These are phyloP conservation scores for Cynaeus angustus DNA, from an alignment of 2,888 invertebrate species.

Conservation along the genomic window DNA sequence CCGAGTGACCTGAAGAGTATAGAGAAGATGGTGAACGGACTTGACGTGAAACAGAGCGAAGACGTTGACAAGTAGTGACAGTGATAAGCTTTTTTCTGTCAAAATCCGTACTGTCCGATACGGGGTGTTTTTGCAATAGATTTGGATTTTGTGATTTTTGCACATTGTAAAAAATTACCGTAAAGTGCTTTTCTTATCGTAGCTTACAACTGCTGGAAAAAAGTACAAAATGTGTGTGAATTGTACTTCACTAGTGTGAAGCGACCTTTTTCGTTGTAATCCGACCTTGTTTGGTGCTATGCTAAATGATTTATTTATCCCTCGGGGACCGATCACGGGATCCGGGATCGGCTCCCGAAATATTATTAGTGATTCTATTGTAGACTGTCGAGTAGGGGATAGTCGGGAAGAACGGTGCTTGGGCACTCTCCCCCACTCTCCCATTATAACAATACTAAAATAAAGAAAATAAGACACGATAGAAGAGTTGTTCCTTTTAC, in stretches of 20 bases:
- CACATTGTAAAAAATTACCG: slow-evolving; percentile 47
- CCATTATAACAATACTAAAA: slow-evolving; percentile 13
- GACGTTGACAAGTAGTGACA: slow-evolving; percentile 66
- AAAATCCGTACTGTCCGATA: slow-evolving; percentile 31
- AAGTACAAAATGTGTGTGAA: slow-evolving; percentile 51
- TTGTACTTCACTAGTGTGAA: slow-evolving; percentile 33
- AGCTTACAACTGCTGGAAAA: slow-evolving; percentile 49
- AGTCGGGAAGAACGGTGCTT: slow-evolving; percentile 1
- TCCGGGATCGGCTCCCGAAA: not conserved
- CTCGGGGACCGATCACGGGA: not conserved
- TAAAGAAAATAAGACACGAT: slow-evolving; percentile 31
- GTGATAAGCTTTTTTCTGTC: slow-evolving; percentile 52
- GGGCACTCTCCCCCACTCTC: not conserved
- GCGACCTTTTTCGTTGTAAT: slow-evolving; percentile 29
- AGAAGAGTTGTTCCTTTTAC: slow-evolving; percentile 48
- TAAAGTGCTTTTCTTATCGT: slow-evolving; percentile 57
- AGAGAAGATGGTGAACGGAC: slow-evolving; percentile 97
- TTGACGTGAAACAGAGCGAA: slow-evolving; percentile 85
- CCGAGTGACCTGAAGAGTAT: slow-evolving; percentile 94
- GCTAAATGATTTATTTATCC: slow-evolving; percentile 28
- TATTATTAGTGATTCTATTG: slow-evolving; percentile 26
- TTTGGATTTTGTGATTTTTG: slow-evolving; percentile 38
- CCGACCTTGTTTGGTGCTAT: slow-evolving; percentile 47
- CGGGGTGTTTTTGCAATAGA: slow-evolving; percentile 63
- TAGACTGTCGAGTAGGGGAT: slow-evolving; percentile 44